A percentile compares a stretch with the other conserved stretches of the same genome.
Evolutionary conservation across 2,113 vertebrate genomes (phyloP).

Genomic region (Lagopus muta): DNA sequence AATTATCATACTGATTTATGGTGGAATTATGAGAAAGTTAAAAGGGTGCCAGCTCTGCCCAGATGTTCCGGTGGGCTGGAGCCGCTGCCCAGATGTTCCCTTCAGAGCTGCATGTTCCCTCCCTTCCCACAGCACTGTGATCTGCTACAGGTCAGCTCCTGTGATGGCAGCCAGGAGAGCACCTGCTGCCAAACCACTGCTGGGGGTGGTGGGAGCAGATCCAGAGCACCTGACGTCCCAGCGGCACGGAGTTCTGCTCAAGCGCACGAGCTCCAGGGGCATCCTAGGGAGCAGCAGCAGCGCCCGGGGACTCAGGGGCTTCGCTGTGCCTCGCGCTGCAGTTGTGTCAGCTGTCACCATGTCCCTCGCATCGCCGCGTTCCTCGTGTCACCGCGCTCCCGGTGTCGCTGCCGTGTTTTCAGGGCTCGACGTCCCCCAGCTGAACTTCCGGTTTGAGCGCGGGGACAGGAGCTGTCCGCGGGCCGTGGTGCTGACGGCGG

Average conservation of each 20-base stretch:
- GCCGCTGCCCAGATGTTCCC: not conserved
- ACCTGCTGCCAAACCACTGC: accelerated
- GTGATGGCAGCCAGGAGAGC: accelerated
- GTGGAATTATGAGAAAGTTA: conserved; percentile 50
- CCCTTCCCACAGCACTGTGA: accelerated
- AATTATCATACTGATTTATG: conserved; percentile 72
- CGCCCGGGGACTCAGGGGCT: not conserved
- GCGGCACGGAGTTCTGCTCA: not conserved
- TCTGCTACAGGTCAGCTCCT: accelerated
- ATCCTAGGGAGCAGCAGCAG: not conserved
- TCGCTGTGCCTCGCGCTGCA: accelerated
- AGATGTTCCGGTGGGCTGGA: not conserved
- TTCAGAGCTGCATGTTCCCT: accelerated
- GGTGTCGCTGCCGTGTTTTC: accelerated
- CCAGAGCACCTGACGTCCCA: not conserved
- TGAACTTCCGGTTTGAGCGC: not conserved
- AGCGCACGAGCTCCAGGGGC: not conserved
- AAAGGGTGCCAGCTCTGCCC: conserved; percentile 28
- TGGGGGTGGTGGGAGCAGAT: accelerated
- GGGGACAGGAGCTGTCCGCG: not conserved
- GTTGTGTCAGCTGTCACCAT: no score
- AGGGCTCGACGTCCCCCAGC: not conserved
- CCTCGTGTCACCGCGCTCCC: no score
- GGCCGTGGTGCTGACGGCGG: not conserved
- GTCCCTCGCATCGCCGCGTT: no score